Base-by-base conservation (phyloP, 1,140 invertebrate genomes). In the Schlechtendalia chinensis region DNA sequence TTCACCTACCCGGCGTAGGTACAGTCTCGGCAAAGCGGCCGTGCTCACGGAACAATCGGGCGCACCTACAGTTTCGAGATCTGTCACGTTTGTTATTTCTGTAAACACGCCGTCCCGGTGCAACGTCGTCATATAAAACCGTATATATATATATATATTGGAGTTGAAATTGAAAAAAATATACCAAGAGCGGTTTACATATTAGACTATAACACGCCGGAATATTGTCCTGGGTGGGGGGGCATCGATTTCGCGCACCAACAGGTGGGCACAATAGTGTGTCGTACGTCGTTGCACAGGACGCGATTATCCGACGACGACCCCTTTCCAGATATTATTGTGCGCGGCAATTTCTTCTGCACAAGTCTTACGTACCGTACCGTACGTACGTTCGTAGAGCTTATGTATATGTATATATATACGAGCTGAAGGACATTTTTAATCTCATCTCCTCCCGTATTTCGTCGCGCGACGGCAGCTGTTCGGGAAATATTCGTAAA, bases 171-270 rank as follows among this genome's bases (percentile, higher is more conserved):
- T 65, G 39, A 47, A 69, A 22, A n/a, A 50, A 50, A 65, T 32
- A 50, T 47, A 10, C 4, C 5, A 22, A 69, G 14, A 45, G 45
- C 47, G 19, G 63, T 19, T 19, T 39, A 29, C 19, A n/a, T 12
- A n/a, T n/a, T n/a, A n/a, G n/a, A n/a, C n/a, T n/a, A n/a, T n/a
- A n/a, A n/a, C n/a, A n/a, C n/a, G n/a, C n/a, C n/a, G n/a, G n/a
- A n/a, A n/a, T n/a, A n/a, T n/a, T n/a, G n/a, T n/a, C n/a, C n/a
- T n/a, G n/a, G n/a, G n/a, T n/a, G n/a, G n/a, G n/a, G n/a, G n/a
- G 75, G 58, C 59, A 14, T 79, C 39, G 58, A 79, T 79, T 79
- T 79, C 24, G 75, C 75, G 75, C 75, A 79, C 75, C 75, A 79
- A 79, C 75, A 79, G 75, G 75, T 79, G 75, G 39, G 16, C 11